Conservation (phyloP, 2,797 vertebrate species). For the Anas bernieri region DNA sequence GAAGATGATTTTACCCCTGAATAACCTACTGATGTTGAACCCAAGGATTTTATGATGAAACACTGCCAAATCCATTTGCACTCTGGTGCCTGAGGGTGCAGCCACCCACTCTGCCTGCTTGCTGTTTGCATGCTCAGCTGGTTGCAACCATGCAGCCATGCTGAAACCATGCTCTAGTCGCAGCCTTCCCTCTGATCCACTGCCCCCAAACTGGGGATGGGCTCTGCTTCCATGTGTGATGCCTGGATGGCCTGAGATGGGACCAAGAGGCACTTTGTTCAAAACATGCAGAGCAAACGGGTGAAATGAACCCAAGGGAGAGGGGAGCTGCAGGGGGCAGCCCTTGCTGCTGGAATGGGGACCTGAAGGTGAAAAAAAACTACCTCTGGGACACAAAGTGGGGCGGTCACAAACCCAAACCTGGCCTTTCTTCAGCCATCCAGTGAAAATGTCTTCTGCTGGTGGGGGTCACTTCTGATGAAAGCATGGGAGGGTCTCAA, state of each 20-base stretch:
- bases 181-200: not conserved
- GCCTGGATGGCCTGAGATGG: not conserved
- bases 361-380: not conserved
- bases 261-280: not conserved
- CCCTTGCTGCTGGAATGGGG: not conserved
- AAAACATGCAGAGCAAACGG: not conserved
- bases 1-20: not conserved
- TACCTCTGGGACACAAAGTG: rapidly evolving
- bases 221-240: not conserved
- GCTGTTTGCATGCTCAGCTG: not conserved
- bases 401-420: not conserved
- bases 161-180: rapidly evolving
- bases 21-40: not conserved
- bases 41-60: not conserved
- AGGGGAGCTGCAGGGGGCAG: rapidly evolving
- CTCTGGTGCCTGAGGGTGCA: no score
- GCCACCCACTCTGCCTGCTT: rapidly evolving
- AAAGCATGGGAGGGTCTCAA: not conserved
- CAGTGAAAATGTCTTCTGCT: not conserved
- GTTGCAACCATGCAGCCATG: not conserved
- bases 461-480: not conserved
- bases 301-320: not conserved
- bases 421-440: not conserved
- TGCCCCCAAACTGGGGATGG: not conserved
- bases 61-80: not conserved